These are phyloP conservation scores for Pseudopodoces humilis DNA, from an alignment of 2,113 vertebrate species.

Conservation along the genomic window DNA sequence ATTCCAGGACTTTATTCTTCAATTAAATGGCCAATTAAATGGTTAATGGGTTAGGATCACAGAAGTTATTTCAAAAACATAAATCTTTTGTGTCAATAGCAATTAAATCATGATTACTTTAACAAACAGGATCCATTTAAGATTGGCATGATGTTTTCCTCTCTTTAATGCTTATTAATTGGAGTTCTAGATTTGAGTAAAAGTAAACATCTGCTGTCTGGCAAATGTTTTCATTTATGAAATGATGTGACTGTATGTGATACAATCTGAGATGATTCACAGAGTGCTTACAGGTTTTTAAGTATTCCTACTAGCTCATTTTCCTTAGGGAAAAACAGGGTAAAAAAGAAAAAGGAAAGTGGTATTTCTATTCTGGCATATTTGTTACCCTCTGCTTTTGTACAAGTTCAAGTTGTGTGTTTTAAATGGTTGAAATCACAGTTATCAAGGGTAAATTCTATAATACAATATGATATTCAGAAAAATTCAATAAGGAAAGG, in stretches of 20 bases:
- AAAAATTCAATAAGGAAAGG: not conserved
- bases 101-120: not conserved
- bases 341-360: not conserved
- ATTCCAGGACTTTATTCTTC: not conserved
- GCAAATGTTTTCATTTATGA: not conserved
- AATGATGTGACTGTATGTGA: not conserved
- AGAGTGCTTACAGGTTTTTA: not conserved
- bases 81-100: not conserved
- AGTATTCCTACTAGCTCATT: not conserved
- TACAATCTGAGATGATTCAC: not conserved
- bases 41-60: not conserved
- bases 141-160: not conserved
- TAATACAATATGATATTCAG: not conserved
- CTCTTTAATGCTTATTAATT: not conserved
- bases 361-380: not conserved
- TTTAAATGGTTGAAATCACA: not conserved
- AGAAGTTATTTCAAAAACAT: not conserved
- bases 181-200: not conserved
- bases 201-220: not conserved
- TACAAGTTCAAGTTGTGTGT: not conserved
- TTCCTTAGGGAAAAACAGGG: not conserved
- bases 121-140: not conserved
- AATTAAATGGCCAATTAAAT: not conserved
- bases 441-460: not conserved
- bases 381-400: not conserved